A percentile compares a stretch with the other conserved stretches of the same genome.
Evolutionary conservation across 2,113 vertebrate genomes (phyloP).

Genomic region (Sorex fumeus): DNA sequence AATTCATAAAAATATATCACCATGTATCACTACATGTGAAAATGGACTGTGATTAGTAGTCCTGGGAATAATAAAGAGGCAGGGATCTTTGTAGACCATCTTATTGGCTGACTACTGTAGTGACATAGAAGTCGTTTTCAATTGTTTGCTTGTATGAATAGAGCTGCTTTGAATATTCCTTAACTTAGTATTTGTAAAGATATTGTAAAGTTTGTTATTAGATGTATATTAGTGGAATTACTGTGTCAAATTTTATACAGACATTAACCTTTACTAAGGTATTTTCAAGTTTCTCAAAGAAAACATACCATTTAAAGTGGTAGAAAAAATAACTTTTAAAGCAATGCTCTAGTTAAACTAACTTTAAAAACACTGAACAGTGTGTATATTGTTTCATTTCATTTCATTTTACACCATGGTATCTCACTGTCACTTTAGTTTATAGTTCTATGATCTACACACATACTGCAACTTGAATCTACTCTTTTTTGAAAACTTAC

Average conservation of each 20-base stretch:
- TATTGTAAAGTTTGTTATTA: neutral
- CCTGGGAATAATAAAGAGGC: neutral
- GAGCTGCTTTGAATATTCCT: neutral
- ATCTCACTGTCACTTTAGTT: constrained; percentile 9
- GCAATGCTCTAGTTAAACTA: neutral
- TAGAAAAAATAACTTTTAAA: neutral
- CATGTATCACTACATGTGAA: neutral
- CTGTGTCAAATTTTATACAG: neutral
- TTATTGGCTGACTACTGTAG: neutral
- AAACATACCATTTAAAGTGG: neutral
- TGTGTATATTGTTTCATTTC: neutral
- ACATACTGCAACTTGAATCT: neutral
- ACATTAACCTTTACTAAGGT: neutral
- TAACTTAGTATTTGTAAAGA: neutral
- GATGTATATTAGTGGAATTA: neutral
- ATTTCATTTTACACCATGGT: neutral
- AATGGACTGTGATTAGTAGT: neutral
- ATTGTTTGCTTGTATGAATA: neutral
- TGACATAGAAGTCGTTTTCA: neutral
- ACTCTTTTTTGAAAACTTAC: neutral
- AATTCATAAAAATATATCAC: too few relatives aligned
- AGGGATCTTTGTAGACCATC: neutral
- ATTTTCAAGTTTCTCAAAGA: neutral
- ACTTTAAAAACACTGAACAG: neutral
- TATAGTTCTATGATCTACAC: neutral